These are phyloP conservation scores for Eutrigla gurnardus DNA, from an alignment of 2,797 vertebrate species.

Conservation along the genomic window DNA sequence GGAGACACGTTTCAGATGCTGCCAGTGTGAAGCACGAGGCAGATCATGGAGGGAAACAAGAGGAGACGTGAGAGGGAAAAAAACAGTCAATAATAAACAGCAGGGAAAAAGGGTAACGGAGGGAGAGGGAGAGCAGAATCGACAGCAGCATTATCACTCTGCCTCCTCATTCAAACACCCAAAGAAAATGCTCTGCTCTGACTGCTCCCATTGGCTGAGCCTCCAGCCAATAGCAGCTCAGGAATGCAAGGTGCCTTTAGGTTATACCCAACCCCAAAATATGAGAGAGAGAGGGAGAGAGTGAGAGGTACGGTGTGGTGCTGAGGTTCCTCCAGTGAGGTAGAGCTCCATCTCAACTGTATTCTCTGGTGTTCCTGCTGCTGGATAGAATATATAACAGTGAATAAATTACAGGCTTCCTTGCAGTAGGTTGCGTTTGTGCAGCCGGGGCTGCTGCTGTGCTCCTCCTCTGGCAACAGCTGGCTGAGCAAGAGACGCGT, in stretches of 20 bases:
- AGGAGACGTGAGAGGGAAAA: slow-evolving; percentile 8
- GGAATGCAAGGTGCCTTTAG: slow-evolving; percentile 84
- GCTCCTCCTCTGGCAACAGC: slow-evolving; percentile 62
- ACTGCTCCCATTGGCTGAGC: slow-evolving; percentile 69
- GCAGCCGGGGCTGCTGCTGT: slow-evolving; percentile 42
- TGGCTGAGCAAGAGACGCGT: slow-evolving; percentile 50
- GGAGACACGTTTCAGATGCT: slow-evolving; percentile 30
- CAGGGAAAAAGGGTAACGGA: slow-evolving; percentile 48
- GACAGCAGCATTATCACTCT: slow-evolving; percentile 77
- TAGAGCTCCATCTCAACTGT: slow-evolving; percentile 65
- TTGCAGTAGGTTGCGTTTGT: slow-evolving; percentile 62
- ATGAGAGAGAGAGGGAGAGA: slow-evolving; percentile 51
- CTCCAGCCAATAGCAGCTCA: slow-evolving; percentile 69
- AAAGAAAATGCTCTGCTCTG: slow-evolving; percentile 67
- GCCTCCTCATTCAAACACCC: slow-evolving; percentile 74
- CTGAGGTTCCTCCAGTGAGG: slow-evolving; percentile 76
- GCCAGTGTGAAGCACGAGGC: slow-evolving; percentile 18
- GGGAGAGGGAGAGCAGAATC: slow-evolving; percentile 55
- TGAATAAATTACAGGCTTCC: slow-evolving; percentile 76
- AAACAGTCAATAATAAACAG: slow-evolving; percentile 46
- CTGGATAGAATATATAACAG: slow-evolving; percentile 70
- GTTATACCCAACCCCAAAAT: slow-evolving; percentile 83
- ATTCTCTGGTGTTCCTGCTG: slow-evolving; percentile 58
- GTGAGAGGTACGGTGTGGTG: slow-evolving; percentile 66
- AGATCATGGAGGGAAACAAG: slow-evolving; percentile 29